A percentile compares a stretch with the other conserved stretches of the same genome.
These are phyloP conservation scores for Scomber scombrus DNA, from an alignment of 2,113 vertebrate genomes.

Conservation along the genomic window DNA sequence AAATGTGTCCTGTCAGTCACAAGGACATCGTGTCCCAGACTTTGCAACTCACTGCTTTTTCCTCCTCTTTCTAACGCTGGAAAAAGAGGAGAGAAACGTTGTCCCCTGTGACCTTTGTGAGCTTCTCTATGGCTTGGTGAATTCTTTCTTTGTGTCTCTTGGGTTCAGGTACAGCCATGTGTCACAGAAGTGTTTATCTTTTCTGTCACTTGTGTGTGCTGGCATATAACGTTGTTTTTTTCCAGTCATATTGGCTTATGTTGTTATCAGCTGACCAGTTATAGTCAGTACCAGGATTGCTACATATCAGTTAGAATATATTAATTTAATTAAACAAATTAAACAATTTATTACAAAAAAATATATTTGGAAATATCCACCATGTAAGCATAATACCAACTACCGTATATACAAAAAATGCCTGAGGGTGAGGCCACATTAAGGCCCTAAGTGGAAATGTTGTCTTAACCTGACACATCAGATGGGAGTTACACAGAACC, in stretches of 20 bases:
- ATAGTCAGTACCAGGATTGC: too few species aligned
- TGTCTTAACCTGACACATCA: too few species aligned
- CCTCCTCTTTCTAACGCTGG: neutral
- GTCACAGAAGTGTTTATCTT: neutral
- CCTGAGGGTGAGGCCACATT: too few species aligned
- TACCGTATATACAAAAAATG: too few species aligned
- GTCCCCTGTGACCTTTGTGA: neutral
- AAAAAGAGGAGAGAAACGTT: constrained; percentile 4
- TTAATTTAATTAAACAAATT: neutral
- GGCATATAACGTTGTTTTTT: neutral
- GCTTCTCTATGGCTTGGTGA: neutral
- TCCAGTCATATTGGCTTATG: neutral
- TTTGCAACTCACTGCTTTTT: neutral
- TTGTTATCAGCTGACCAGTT: too few species aligned
- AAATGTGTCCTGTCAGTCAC: constrained; percentile 10
- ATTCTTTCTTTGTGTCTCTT: constrained; percentile 16
- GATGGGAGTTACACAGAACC: too few species aligned
- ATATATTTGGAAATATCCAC: neutral
- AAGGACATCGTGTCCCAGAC: constrained; percentile 21
- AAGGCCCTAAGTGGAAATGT: too few species aligned
- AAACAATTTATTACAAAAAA: neutral
- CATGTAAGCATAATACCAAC: neutral
- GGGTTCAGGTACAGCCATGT: neutral
- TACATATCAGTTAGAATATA: neutral
- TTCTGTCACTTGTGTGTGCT: neutral